A percentile compares a stretch with the other conserved stretches of the same genome.
These are phyloP conservation scores for Periparus ater DNA, from an alignment of 2,797 vertebrate genomes.

Conservation along the genomic window DNA sequence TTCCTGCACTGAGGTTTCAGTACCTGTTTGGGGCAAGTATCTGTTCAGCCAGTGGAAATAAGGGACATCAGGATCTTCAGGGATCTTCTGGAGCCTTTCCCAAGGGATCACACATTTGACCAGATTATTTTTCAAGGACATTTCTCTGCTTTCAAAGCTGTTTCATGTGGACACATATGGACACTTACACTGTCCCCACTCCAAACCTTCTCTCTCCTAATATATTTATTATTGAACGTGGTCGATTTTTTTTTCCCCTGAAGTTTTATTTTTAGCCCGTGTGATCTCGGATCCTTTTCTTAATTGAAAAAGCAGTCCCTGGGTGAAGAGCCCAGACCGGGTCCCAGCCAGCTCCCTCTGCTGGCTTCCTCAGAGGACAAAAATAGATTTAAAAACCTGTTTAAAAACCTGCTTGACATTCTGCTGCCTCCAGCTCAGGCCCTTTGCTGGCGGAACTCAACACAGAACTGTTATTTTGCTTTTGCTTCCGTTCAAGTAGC, in stretches of 20 bases:
- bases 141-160: background rate
- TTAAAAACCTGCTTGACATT: background rate
- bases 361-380: background rate
- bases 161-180: background rate
- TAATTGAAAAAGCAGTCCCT: background rate
- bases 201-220: background rate
- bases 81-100: background rate
- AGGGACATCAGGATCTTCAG: background rate
- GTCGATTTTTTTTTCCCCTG: background rate
- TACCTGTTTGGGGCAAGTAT: background rate
- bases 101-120: background rate
- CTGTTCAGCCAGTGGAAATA: background rate
- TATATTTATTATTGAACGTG: background rate
- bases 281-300: background rate
- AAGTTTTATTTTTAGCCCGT: conserved; percentile 25
- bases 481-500: background rate
- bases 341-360: conserved; percentile 15
- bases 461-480: background rate
- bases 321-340: background rate
- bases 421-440: background rate
- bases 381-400: background rate
- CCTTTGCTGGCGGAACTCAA: rapidly evolving
- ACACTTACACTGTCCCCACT: background rate
- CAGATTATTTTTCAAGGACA: background rate
- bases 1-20: rapidly evolving